These are phyloP conservation scores for Sesamia inferens DNA, from an alignment of 2,888 invertebrate species.

Conservation along the genomic window DNA sequence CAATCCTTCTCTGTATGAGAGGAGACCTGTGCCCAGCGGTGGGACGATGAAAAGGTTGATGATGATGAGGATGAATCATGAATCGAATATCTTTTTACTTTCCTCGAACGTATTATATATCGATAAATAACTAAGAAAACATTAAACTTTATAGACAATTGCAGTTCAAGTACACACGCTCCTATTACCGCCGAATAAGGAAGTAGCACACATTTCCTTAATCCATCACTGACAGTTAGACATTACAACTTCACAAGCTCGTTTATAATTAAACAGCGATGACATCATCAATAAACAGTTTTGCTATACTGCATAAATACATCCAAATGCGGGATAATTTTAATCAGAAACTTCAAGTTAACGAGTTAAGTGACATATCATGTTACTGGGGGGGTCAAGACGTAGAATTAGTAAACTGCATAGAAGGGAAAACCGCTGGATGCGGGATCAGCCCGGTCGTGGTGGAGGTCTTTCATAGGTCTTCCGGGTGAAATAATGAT, in stretches of 20 bases:
- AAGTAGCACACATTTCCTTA: constrained; percentile 46
- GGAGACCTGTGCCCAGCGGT: no score
- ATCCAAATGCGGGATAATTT: constrained; percentile 34
- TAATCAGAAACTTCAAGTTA: constrained; percentile 48
- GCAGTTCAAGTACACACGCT: constrained; percentile 35
- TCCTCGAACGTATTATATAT: neutral
- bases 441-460: no score
- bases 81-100: neutral
- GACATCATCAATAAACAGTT: constrained; percentile 47
- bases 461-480: no score
- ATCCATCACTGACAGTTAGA: constrained; percentile 39
- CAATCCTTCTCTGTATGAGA: no score
- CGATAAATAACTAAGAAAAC: constrained; percentile 12
- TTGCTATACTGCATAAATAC: constrained; percentile 35
- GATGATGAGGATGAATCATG: neutral
- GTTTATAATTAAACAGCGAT: constrained; percentile 33
- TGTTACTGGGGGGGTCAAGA: constrained; percentile 35
- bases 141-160: constrained; percentile 15
- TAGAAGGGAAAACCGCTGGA: neutral
- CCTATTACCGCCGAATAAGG: constrained; percentile 38
- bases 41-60: no score
- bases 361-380: constrained; percentile 38
- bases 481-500: no score
- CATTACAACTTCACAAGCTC: constrained; percentile 34
- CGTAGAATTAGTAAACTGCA: neutral